phyloP scores from a whole-genome alignment of 2,113 vertebrate genomes.

The Ceyx cyanopectus region DNA sequence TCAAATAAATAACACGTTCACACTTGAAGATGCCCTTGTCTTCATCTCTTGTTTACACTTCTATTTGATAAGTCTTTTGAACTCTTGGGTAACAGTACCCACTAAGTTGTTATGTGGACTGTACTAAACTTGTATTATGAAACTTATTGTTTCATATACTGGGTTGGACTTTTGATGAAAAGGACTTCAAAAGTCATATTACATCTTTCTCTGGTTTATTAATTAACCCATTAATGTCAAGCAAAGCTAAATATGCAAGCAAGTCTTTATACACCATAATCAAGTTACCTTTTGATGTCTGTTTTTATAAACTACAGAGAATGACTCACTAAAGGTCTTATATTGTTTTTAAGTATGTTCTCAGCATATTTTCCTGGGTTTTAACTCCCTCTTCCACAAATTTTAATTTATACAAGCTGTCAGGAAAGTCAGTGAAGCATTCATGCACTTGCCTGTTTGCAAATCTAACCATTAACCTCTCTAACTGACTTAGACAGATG shows the following conservation, averaged over 20 bases:
- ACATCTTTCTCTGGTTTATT: background rate
- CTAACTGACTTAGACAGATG: background rate
- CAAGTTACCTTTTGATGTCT: background rate
- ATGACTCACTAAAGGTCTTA: background rate
- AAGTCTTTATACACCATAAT: background rate
- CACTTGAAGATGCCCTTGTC: slow-evolving; percentile 40
- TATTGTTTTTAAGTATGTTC: background rate
- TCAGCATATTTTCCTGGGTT: background rate
- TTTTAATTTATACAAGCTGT: background rate
- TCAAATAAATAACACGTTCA: slow-evolving; percentile 37
- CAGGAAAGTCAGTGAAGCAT: background rate
- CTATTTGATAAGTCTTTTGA: slow-evolving; percentile 23
- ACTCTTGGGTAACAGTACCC: slow-evolving; percentile 24
- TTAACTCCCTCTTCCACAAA: background rate
- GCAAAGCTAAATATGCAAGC: background rate
- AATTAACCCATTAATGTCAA: background rate
- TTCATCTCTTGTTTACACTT: slow-evolving; percentile 50
- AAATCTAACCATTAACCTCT: slow-evolving; percentile 6
- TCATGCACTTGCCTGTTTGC: background rate
- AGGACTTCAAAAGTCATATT: background rate
- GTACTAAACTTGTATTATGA: background rate
- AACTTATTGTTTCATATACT: background rate
- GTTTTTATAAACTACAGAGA: background rate
- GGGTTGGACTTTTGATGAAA: background rate
- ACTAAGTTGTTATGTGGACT: background rate